Conservation (phyloP, 2,797 vertebrate species). For the Oreochromis grahami region DNA sequence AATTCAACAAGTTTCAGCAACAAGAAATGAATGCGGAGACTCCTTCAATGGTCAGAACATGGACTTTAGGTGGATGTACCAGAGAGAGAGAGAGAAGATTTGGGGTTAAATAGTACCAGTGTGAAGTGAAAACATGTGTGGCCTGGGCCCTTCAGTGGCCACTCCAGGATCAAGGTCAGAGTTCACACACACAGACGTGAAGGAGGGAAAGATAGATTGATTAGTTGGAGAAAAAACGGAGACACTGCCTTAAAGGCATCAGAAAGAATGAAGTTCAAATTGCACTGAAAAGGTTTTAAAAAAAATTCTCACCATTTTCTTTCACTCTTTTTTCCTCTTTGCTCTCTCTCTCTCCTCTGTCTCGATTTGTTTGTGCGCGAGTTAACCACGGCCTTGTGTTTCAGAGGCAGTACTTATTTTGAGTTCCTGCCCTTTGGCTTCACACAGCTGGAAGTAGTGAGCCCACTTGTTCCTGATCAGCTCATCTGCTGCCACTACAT, state of each 20-base stretch:
- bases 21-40: neutral
- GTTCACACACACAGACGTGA: neutral
- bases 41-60: neutral
- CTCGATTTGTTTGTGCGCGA: no score
- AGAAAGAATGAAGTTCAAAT: neutral
- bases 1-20: neutral
- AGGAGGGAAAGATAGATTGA: neutral
- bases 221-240: neutral
- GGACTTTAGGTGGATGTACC: neutral
- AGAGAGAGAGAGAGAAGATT: neutral
- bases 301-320: no score
- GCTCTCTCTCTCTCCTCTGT: no score
- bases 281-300: neutral
- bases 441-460: neutral
- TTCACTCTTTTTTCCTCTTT: no score
- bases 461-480: neutral
- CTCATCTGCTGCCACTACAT: neutral
- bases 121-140: neutral
- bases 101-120: neutral
- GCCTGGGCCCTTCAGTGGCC: neutral
- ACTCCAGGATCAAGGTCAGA: neutral
- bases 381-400: neutral
- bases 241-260: neutral
- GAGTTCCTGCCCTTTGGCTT: neutral
- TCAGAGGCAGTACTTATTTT: neutral